Evolutionary conservation across 1,140 invertebrate genomes (phyloP), one percentile per base, ranked within the genome.

Genomic region (Eriocheir sinensis): DNA sequence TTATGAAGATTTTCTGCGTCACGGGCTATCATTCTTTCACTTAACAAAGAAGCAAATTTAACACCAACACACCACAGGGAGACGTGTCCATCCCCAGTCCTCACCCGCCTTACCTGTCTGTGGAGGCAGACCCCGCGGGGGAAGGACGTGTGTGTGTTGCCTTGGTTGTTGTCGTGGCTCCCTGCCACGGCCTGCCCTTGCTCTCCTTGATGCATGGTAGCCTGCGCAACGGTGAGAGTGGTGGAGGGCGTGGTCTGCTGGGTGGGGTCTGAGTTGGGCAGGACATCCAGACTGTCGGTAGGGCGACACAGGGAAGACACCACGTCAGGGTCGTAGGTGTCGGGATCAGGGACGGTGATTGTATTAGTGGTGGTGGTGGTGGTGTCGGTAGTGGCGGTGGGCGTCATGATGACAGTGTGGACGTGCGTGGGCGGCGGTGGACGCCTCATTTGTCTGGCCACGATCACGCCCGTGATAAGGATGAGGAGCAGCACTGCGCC

Each of bases 281-380:
- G 79, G 32, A 94, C 94, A 38, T 94, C 94, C 32, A 94, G 79
- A 17, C 86, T 94, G 34, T 94, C 94, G 0, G 94, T 60, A 32
- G 48, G 89, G 12, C 94, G 89, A 9, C 81, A 41, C 0, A 94
- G 90, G 4, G 94, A 91, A 8, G 94, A 86, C 32, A 94, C 94
- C 3, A 94, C 94, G 30, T 94, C 94, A 1, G 94, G 94, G 81
- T 94, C 94, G 40, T 91, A 94, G 80, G 81, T 94, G 44, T 91
- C 94, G 9, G 93, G 32, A 38, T 91, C 80, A 27, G 36, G 32
- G 9, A 32, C 40, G 2, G 38, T 9, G 3, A 15, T 6, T n/a
- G n/a, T n/a, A n/a, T n/a, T n/a, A n/a, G n/a, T n/a, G n/a, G n/a
- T n/a, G n/a, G n/a, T n/a, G n/a, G n/a, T n/a, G n/a, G n/a, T n/a